phyloP scores from a whole-genome alignment of 1,140 invertebrate species.

The Philopotamus ludificatus region DNA sequence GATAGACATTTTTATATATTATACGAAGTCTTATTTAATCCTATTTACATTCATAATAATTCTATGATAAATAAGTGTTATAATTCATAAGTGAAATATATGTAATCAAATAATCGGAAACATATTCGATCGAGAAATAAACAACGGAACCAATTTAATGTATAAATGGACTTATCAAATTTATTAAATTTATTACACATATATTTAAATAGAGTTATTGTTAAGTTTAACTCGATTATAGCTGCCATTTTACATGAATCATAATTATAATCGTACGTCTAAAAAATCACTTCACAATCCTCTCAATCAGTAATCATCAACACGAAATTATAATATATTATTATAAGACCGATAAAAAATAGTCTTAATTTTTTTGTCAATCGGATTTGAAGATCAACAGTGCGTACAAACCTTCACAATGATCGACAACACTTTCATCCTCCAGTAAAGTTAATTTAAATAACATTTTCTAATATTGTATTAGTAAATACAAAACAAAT shows the following conservation, averaged over 20 bases:
- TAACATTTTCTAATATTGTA: no score
- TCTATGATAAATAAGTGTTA: slow-evolving; percentile 20
- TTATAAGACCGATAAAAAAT: slow-evolving; percentile 17
- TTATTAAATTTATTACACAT: slow-evolving; percentile 23
- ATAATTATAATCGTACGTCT: no score
- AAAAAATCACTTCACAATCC: background rate
- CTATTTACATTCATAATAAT: slow-evolving; percentile 17
- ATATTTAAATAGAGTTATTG: slow-evolving; percentile 16
- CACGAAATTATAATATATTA: background rate
- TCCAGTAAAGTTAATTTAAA: no score
- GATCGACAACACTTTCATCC: no score
- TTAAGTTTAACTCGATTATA: slow-evolving; percentile 29
- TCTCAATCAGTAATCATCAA: background rate
- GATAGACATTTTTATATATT: slow-evolving; percentile 23
- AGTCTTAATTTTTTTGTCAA: background rate
- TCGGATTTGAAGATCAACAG: slow-evolving; percentile 1
- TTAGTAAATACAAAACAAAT: no score
- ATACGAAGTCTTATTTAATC: slow-evolving; percentile 17
- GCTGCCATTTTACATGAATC: slow-evolving; percentile 37
- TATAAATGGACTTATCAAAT: slow-evolving; percentile 20
- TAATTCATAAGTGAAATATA: slow-evolving; percentile 21
- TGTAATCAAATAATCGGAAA: no score
- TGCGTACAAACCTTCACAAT: slow-evolving; percentile 21
- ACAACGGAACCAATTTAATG: background rate
- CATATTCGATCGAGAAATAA: no score